These are phyloP conservation scores for Serrognathus titanus DNA, from an alignment of 2,888 invertebrate species.

Conservation along the genomic window DNA sequence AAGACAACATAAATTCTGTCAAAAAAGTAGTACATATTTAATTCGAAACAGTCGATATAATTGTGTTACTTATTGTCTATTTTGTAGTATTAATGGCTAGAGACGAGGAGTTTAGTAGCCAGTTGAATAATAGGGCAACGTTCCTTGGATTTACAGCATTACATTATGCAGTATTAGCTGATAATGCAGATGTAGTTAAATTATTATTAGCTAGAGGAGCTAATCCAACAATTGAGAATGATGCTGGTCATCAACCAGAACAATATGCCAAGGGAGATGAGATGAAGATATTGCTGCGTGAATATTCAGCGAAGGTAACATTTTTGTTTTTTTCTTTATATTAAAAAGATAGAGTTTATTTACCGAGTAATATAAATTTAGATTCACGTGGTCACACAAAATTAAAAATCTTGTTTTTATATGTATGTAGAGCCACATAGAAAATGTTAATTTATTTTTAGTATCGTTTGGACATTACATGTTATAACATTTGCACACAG, in stretches of 20 bases:
- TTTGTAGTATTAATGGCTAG: constrained; percentile 59
- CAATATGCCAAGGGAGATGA: constrained; percentile 67
- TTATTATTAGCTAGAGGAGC: constrained; percentile 70
- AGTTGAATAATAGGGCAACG: constrained; percentile 67
- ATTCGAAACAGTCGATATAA: neutral
- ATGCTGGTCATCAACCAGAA: constrained; percentile 70
- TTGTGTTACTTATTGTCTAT: neutral
- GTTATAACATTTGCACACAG: too few relatives aligned
- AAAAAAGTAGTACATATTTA: neutral
- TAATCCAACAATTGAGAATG: constrained; percentile 71
- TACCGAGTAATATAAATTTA: too few relatives aligned
- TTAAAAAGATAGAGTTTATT: too few relatives aligned
- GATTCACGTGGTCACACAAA: too few relatives aligned
- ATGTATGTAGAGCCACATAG: too few relatives aligned
- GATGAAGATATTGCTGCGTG: constrained; percentile 60
- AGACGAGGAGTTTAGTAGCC: constrained; percentile 78
- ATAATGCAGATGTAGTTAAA: constrained; percentile 62
- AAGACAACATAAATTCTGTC: too few relatives aligned
- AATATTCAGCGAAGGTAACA: constrained; percentile 50
- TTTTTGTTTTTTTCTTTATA: neutral
- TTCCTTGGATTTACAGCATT: constrained; percentile 84
- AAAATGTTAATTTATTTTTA: too few relatives aligned
- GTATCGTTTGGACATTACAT: too few relatives aligned
- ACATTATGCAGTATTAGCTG: constrained; percentile 81
- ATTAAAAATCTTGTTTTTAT: too few relatives aligned